phyloP scores from a whole-genome alignment of 2,797 vertebrate genomes.

The Crax fasciolata region DNA sequence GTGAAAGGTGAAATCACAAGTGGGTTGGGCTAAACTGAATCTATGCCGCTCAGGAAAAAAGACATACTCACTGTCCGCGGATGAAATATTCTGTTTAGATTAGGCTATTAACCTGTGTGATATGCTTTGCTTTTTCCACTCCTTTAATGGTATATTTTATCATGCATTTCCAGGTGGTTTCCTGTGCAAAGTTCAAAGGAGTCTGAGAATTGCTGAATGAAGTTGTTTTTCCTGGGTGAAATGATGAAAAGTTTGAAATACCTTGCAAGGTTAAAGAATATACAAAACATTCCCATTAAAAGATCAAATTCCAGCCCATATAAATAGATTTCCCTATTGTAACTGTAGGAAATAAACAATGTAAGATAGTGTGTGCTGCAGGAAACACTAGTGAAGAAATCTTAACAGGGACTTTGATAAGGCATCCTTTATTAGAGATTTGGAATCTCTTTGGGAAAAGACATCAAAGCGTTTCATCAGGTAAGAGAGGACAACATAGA shows the following conservation, averaged over 20 bases:
- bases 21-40: background rate
- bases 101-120: background rate
- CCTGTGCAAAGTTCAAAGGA: background rate
- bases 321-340: background rate
- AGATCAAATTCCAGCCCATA: background rate
- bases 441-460: background rate
- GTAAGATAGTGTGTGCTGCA: background rate
- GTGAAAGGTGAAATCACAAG: background rate
- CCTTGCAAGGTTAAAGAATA: background rate
- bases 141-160: background rate
- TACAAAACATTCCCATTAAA: background rate
- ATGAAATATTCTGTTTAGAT: background rate
- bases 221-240: constrained; percentile 35
- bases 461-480: background rate
- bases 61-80: background rate
- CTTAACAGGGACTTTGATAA: background rate
- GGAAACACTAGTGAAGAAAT: background rate
- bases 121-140: background rate
- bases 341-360: background rate
- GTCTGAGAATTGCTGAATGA: background rate
- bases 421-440: background rate
- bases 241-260: constrained; percentile 6
- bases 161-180: background rate
- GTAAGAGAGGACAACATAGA: background rate
- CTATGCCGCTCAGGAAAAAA: background rate